Base-by-base conservation (phyloP, 2,888 invertebrate species). In the Leptinotarsa tumamoca region DNA sequence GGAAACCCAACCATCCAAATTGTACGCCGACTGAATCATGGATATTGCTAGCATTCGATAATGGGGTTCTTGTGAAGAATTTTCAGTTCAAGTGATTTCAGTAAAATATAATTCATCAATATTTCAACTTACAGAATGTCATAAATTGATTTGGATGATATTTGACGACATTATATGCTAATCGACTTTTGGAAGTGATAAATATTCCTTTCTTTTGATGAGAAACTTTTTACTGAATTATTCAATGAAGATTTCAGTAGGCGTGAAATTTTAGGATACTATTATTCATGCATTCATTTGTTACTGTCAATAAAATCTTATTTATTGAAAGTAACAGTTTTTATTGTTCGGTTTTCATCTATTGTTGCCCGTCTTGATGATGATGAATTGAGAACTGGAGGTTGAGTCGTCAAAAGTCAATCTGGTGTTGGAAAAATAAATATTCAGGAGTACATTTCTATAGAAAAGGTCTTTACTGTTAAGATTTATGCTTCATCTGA, bases 261-360 rank as follows among this genome's bases (percentile, higher is more conserved):
- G 73, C 50, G 68, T 68, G 7, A n/a, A 52, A 61, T 68, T 68
- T 73, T 17, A 27, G 49, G 10, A 67, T 54, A 56, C 27, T 27
- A 72, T 66, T 54, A 43, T 68, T 68, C 50, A 61, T 27, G 15
- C 68, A 54, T 73, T 61, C 73, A 73, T 73, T 68, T 73, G 52
- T 73, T 33, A 73, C 61, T 73, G 73, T 68, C 73, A 61, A 14
- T 13, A 13, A 43, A 21, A n/a, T 43, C 17, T 63, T 27, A 43
- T 63, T 63, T 13, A 63, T 18, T 10, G 63, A 17, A 27, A 61
- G 27, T 27, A 7, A 3, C 61, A 27, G 33, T 63, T n/a, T 4
- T 4, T 5, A 10, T 43, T 33, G 4, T 63, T 17, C 33, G n/a
- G 3, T 43, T 63, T n/a, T 63, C 33, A 63, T 43, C 63, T 17